Base-by-base conservation (phyloP, 37 sponge, comb jelly and placozoan species). In the Beroe forskalii region DNA sequence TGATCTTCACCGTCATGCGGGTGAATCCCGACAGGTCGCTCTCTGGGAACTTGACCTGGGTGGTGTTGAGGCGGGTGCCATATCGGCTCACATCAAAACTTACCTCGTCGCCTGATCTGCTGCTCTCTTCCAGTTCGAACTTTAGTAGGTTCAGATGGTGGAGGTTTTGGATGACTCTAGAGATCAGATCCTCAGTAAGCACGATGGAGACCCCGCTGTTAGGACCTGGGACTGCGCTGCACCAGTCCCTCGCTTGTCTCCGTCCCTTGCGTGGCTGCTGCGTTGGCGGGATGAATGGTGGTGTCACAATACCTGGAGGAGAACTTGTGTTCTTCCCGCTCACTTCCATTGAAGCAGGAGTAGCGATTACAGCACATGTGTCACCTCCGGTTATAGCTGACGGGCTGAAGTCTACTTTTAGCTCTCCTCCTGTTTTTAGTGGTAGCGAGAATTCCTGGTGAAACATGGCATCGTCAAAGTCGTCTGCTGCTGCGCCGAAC, bases 211-310 rank as follows among this genome's bases (percentile, higher is more conserved):
- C 25, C 25, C 66, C 66, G 2, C 66, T 63, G 66, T 63, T 63
- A 63, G 66, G 14, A n/a, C 66, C 66, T 63, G 66, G 66, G 25
- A 63, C 66, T 3, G 25, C 24, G 4, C 66, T 19, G n/a, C 66
- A 63, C 66, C 66, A 63, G 66, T 63, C 66, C n/a, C 25, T 20
- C 20, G 66, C 66, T 30, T 63, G 66, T 63, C 66, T 63, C 25
- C n/a, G 20, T 3, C n/a, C n/a, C 25, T 30, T 63, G 2, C 23
- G 28, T 8, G 66, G 66, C 25, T 63, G 23, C 24, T 63, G 4
- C 2, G 66, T 63, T 3, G 25, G 28, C 4, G 66, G 66, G 66
- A 63, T 63, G n/a, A 63, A 63, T 24, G 14, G 24, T 28, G 66
- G 66, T 63, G 66, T 63, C 4, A 63, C 66, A 3, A 63, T 63